Evolutionary conservation across 2,113 vertebrate species (phyloP).

Genomic region (Neodontobutis hainanensis): DNA sequence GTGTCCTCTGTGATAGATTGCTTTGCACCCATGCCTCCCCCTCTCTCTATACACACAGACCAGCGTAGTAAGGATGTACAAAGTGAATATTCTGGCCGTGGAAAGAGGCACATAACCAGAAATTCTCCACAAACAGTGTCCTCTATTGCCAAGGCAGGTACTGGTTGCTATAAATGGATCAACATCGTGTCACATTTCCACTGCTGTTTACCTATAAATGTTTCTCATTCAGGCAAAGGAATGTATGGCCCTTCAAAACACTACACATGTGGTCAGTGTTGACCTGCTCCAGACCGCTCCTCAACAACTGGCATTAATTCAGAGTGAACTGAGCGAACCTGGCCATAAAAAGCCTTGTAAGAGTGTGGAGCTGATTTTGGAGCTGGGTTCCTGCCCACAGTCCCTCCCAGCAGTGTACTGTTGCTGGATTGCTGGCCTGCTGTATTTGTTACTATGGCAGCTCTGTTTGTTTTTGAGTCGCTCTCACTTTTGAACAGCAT

Average conservation of each 20-base stretch:
- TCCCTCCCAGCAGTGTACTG: slow-evolving; percentile 57
- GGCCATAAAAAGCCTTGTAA: slow-evolving; percentile 61
- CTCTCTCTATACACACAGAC: slow-evolving; percentile 52
- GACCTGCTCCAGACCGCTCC: slow-evolving; percentile 46
- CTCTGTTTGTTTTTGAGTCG: slow-evolving; percentile 63
- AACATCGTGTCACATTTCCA: slow-evolving; percentile 52
- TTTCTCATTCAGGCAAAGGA: slow-evolving; percentile 56
- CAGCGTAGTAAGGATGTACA: slow-evolving; percentile 62
- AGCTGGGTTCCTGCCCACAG: slow-evolving; percentile 36
- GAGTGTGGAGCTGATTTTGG: slow-evolving; percentile 31
- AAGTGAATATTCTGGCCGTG: slow-evolving; percentile 48
- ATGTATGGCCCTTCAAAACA: slow-evolving; percentile 61
- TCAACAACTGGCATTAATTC: slow-evolving; percentile 52
- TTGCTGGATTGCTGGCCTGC: slow-evolving; percentile 60
- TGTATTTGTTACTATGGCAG: slow-evolving; percentile 71
- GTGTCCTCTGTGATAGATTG: slow-evolving; percentile 71
- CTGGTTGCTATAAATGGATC: slow-evolving; percentile 69
- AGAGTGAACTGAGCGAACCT: slow-evolving; percentile 49
- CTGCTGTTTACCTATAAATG: slow-evolving; percentile 66
- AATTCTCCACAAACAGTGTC: slow-evolving; percentile 61
- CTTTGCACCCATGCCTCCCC: slow-evolving; percentile 46
- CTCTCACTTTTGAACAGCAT: slow-evolving; percentile 41
- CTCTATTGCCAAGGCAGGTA: slow-evolving; percentile 68
- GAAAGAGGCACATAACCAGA: slow-evolving; percentile 49
- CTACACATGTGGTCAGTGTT: slow-evolving; percentile 49